A percentile compares a stretch with the other conserved stretches of the same genome.
phyloP scores from a whole-genome alignment of 2,888 invertebrate species.

The Emmelina monodactyla region DNA sequence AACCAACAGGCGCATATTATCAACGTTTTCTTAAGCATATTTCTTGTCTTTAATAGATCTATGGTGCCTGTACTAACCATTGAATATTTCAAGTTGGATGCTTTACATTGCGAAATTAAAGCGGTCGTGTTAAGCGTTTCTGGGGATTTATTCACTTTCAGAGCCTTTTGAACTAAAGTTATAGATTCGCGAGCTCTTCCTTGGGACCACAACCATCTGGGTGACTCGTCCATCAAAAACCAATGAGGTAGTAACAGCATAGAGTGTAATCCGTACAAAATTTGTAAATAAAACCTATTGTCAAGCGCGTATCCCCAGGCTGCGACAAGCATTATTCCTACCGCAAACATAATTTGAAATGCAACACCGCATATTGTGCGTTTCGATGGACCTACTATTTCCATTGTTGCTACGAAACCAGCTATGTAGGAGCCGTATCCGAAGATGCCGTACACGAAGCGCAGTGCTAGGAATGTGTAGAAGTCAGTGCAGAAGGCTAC shows the following conservation, averaged over 20 bases:
- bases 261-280: constrained; percentile 80
- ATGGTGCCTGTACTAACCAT: constrained; percentile 64
- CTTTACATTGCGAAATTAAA: constrained; percentile 69
- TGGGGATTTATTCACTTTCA: constrained; percentile 72
- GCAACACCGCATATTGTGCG: constrained; percentile 82
- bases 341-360: constrained; percentile 81
- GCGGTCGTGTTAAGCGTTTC: constrained; percentile 70
- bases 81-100: constrained; percentile 51
- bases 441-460: constrained; percentile 81
- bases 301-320: constrained; percentile 82
- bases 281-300: constrained; percentile 77
- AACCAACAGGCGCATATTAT: constrained; percentile 88
- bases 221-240: constrained; percentile 88
- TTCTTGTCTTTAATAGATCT: constrained; percentile 81
- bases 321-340: constrained; percentile 82
- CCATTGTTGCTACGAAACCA: constrained; percentile 79
- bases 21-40: constrained; percentile 77
- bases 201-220: constrained; percentile 88
- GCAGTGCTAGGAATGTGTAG: constrained; percentile 70
- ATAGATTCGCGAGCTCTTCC: constrained; percentile 78
- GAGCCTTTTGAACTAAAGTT: constrained; percentile 75
- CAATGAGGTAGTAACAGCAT: constrained; percentile 77
- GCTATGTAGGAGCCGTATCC: constrained; percentile 80
- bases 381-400: constrained; percentile 80
- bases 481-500: constrained; percentile 81